Evolutionary conservation across 2,797 vertebrate genomes (phyloP).

Genomic region (Liparis tanakae): DNA sequence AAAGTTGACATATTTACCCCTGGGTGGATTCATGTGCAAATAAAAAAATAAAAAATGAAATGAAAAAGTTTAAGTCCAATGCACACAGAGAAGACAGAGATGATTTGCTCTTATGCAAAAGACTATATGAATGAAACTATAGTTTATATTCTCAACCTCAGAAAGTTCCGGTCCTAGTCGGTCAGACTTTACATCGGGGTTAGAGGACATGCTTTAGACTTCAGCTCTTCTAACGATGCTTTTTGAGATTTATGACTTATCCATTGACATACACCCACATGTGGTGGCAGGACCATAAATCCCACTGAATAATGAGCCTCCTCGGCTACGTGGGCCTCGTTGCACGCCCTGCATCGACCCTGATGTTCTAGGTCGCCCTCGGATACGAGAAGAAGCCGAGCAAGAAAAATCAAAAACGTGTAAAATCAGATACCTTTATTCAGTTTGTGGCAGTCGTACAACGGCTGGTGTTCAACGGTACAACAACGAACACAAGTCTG

Average conservation of each 20-base stretch:
- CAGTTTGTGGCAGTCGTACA: constrained; percentile 79
- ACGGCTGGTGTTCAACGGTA: constrained; percentile 60
- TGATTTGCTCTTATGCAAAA: not conserved
- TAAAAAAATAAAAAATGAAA: no score
- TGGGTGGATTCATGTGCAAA: no score
- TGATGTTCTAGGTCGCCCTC: not conserved
- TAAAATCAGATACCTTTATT: constrained; percentile 82
- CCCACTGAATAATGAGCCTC: no score
- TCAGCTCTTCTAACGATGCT: not conserved
- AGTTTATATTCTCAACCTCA: not conserved
- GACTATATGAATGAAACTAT: not conserved
- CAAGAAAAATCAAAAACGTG: constrained; percentile 2
- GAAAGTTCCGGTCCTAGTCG: not conserved
- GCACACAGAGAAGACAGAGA: no score
- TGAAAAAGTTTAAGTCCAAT: no score
- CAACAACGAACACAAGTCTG: constrained; percentile 72
- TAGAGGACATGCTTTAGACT: not conserved
- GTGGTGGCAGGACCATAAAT: not conserved
- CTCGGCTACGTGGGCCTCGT: no score
- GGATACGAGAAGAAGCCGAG: not conserved
- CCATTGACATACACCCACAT: not conserved
- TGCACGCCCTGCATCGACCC: not conserved
- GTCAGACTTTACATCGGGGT: not conserved
- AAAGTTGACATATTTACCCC: no score
- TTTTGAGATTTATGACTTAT: not conserved